Base-by-base conservation (phyloP, 1,140 invertebrate species). In the Drosophila kikkawai region DNA sequence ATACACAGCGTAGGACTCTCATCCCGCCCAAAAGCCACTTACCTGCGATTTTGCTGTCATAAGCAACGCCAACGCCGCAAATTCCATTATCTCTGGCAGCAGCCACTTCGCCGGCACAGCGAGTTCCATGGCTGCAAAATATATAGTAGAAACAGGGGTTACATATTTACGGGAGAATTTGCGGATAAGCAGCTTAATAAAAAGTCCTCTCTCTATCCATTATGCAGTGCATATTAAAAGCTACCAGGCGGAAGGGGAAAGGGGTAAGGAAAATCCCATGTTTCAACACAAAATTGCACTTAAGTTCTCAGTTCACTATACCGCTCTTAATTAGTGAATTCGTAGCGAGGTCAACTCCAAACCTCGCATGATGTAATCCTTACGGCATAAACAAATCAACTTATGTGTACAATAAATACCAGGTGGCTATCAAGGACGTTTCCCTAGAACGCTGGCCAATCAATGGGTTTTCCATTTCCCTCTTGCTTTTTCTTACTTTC, bases 31-130 rank as follows among this genome's bases (percentile, higher is more conserved):
- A 81, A 66, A 67, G 75, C 82, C 82, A 94, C 93, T 94, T 93
- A 97, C 97, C 98, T 92, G 98, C 98, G 84, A 99, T 97, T 95
- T 98, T 99, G 11, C 98, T 98, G 92, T 99, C 98, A 93, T 99
- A 99, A n/a, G 98, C 98, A 19, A 99, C 98, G 32, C 98, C 98
- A n/a, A 99, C 98, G 11, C 98, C 98, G 92, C 98, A 99, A 44
- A 99, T 96, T 8, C 96, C 98, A 93, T 99, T 99, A 94, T 99
- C 98, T 50, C 98, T 94, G 7, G 98, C 98, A 12, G 98, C 98
- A 15, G 98, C 96, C 15, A 99, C 98, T 94, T 99, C 98, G 2
- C 98, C 98, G 6, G 98, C 98, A 93, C 98, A 99, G 82, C 98
- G 94, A 3, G 98, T 99, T 9, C 98, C 98, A 93, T 99, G 98